Percentiles rank a stretch among this genome's conserved stretches.
phyloP scores from a whole-genome alignment of 2,797 vertebrate species.

The Cyclopterus lumpus region DNA sequence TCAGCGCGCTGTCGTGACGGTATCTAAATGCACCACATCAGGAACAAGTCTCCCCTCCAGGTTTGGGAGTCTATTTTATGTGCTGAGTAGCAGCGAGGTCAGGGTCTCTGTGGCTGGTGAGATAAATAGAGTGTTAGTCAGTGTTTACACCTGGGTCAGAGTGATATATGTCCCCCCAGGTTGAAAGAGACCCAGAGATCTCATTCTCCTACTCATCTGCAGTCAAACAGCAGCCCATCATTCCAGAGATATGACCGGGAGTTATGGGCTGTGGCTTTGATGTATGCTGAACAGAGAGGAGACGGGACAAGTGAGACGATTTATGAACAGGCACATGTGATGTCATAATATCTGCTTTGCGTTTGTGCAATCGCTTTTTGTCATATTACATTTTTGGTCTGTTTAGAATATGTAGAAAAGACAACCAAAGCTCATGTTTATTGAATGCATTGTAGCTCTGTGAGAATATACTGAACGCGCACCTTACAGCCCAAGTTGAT shows the following conservation, averaged over 20 bases:
- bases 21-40: conserved; percentile 47
- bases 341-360: neutral
- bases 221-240: conserved; percentile 41
- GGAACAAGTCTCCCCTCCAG: conserved; percentile 38
- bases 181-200: conserved; percentile 55
- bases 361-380: neutral
- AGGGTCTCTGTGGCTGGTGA: conserved; percentile 38
- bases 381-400: neutral
- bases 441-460: neutral
- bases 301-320: conserved; percentile 12
- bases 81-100: conserved; percentile 47
- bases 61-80: conserved; percentile 55
- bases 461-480: neutral
- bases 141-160: conserved; percentile 61
- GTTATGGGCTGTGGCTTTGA: conserved; percentile 40
- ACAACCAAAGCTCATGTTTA: neutral
- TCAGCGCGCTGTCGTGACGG: conserved; percentile 13
- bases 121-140: conserved; percentile 64
- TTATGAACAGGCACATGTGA: neutral
- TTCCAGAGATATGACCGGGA: conserved; percentile 10
- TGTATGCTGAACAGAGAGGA: conserved; percentile 14
- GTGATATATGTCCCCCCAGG: conserved; percentile 51
- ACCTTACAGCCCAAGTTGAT: neutral
- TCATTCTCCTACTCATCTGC: conserved; percentile 41
- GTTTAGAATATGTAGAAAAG: neutral